Conservation (phyloP, 1,140 invertebrate species). For the Anadara kagoshimensis region DNA sequence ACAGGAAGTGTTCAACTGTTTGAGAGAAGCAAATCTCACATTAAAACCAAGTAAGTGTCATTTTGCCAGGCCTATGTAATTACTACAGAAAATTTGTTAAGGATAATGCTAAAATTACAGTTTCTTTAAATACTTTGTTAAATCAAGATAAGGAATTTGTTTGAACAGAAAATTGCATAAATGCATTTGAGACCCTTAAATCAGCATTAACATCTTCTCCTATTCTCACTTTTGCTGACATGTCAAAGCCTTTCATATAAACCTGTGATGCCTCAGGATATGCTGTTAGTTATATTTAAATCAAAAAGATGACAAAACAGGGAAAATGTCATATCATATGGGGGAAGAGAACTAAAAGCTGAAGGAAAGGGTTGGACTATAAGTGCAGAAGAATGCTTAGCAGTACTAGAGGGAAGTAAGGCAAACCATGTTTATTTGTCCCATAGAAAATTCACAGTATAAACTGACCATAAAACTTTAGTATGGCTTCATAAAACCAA, state of each 20-base stretch:
- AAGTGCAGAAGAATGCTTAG: conserved; percentile 8
- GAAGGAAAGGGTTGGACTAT: background rate
- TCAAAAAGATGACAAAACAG: conserved; percentile 56
- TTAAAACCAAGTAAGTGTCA: conserved; percentile 28
- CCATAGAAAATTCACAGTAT: conserved; percentile 14
- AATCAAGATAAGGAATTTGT: conserved; percentile 20
- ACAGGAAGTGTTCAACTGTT: conserved; percentile 7
- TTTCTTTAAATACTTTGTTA: conserved; percentile 53
- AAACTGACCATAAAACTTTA: conserved; percentile 13
- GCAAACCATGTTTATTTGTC: background rate
- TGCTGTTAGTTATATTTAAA: conserved; percentile 51
- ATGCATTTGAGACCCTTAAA: conserved; percentile 52
- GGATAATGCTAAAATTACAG: conserved; percentile 33
- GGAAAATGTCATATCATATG: conserved; percentile 24
- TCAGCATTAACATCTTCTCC: conserved; percentile 37
- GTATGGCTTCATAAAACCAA: conserved; percentile 12
- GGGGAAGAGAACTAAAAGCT: background rate
- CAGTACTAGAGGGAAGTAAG: conserved; percentile 13
- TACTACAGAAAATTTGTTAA: conserved; percentile 8
- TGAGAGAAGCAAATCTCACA: conserved; percentile 23
- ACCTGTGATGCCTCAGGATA: conserved; percentile 50
- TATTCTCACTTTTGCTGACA: conserved; percentile 45
- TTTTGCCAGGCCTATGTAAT: conserved; percentile 18
- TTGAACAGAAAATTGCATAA: conserved; percentile 41
- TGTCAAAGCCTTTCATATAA: conserved; percentile 46